These are phyloP conservation scores for Coryphaenoides rupestris DNA, from an alignment of 2,113 vertebrate species.

Conservation along the genomic window DNA sequence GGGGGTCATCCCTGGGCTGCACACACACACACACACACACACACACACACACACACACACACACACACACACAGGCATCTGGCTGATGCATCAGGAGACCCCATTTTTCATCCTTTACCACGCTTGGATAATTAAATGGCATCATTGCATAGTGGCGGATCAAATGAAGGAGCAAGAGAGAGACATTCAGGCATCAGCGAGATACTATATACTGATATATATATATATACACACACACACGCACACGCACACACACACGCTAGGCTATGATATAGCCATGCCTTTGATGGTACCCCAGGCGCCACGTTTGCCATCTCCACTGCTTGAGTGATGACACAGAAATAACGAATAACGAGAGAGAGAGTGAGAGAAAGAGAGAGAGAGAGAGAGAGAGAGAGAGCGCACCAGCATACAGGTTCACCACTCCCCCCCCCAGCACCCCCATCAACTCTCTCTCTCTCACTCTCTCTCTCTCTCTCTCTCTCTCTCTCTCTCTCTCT, in stretches of 20 bases:
- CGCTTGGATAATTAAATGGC: conserved; percentile 45
- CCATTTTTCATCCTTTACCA: conserved; percentile 44
- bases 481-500: background rate
- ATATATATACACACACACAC: no score
- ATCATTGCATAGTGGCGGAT: conserved; percentile 45
- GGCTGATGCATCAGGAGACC: conserved; percentile 27
- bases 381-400: no score
- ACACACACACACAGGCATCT: background rate
- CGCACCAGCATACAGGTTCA: no score
- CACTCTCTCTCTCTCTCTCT: conserved; percentile 22
- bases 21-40: conserved; percentile 14
- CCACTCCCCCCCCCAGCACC: no score
- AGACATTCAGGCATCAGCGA: conserved; percentile 10
- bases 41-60: no score
- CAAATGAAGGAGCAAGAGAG: conserved; percentile 18
- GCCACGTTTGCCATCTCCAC: no score
- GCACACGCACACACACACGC: no score
- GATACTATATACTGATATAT: background rate
- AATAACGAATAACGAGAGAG: no score
- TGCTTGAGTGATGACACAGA: background rate
- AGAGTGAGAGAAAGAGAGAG: no score
- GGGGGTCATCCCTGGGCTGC: conserved; percentile 54
- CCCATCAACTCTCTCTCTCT: conserved; percentile 3
- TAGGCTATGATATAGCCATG: no score
- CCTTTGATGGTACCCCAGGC: no score